These are phyloP conservation scores for Mesorhabditis sp. DNA, from an alignment of 2,888 invertebrate genomes.

Conservation along the genomic window DNA sequence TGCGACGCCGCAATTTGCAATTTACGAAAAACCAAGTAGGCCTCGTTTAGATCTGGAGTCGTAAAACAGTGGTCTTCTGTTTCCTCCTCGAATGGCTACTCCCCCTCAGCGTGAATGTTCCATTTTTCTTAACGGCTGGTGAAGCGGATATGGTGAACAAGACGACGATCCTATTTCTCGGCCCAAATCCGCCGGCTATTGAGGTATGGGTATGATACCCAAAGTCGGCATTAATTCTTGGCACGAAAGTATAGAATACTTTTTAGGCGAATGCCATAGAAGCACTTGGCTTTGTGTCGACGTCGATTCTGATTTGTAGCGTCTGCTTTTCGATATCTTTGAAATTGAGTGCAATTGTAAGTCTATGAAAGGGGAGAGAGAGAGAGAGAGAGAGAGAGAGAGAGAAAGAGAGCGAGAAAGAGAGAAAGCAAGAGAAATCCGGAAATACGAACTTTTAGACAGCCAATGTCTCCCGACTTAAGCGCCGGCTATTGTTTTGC, in stretches of 20 bases:
- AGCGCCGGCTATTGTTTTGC: background rate
- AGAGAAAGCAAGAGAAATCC: too few species aligned
- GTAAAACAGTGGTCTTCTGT: background rate
- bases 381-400: too few species aligned
- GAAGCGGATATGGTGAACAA: background rate
- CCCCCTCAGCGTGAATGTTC: background rate
- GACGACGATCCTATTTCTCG: background rate
- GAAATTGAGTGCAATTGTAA: background rate
- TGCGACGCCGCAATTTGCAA: too few species aligned
- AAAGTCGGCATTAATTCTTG: background rate
- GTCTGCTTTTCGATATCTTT: background rate
- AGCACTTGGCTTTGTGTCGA: conserved; percentile 3
- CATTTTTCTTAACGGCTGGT: background rate
- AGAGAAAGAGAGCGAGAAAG: too few species aligned
- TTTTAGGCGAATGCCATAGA: background rate
- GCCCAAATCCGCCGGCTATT: background rate
- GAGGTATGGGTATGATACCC: background rate
- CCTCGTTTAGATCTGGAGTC: background rate
- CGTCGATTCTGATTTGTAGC: background rate
- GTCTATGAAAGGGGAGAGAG: background rate
- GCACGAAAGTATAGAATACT: background rate
- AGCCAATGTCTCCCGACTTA: background rate
- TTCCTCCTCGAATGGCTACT: conserved; percentile 3
- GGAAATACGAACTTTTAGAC: background rate
- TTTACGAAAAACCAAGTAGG: background rate